Evolutionary conservation across 1,140 invertebrate genomes (phyloP).

Genomic region (Meloidogyne chitwoodi): DNA sequence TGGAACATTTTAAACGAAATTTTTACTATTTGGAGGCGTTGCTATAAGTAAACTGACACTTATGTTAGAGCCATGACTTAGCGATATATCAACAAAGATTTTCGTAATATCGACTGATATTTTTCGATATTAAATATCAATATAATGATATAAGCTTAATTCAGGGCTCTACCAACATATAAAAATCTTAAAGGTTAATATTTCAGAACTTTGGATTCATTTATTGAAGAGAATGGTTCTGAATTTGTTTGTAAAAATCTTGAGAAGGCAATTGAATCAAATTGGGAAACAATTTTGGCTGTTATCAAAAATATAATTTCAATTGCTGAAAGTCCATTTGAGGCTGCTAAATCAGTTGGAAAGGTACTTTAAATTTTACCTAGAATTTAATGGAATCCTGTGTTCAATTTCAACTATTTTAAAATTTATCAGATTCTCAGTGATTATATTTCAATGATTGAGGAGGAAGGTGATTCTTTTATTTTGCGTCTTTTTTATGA

Average conservation of each 20-base stretch:
- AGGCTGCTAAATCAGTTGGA: constrained; percentile 37
- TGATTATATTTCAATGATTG: constrained; percentile 41
- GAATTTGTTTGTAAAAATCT: constrained; percentile 34
- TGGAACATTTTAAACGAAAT: constrained; percentile 40
- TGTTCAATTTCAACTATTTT: neutral
- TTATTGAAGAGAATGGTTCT: constrained; percentile 40
- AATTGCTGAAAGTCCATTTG: constrained; percentile 33
- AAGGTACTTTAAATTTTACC: constrained; percentile 26
- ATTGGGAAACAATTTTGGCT: constrained; percentile 35
- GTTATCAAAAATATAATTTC: constrained; percentile 31
- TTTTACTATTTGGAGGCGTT: constrained; percentile 45
- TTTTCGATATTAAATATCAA: no score
- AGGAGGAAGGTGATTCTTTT: constrained; percentile 31
- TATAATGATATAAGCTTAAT: no score
- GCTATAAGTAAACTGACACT: constrained; percentile 17
- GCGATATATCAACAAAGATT: no score
- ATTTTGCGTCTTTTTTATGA: constrained; percentile 3
- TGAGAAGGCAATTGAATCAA: constrained; percentile 38
- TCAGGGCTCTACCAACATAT: no score
- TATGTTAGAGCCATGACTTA: no score
- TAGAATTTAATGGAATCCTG: neutral
- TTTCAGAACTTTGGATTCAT: constrained; percentile 35
- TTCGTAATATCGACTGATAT: no score
- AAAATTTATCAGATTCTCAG: constrained; percentile 28
- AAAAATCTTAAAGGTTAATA: neutral